Percentiles rank a stretch among this genome's conserved stretches.
Evolutionary conservation across 2,797 vertebrate species (phyloP).

Genomic region (Siniperca obscura): DNA sequence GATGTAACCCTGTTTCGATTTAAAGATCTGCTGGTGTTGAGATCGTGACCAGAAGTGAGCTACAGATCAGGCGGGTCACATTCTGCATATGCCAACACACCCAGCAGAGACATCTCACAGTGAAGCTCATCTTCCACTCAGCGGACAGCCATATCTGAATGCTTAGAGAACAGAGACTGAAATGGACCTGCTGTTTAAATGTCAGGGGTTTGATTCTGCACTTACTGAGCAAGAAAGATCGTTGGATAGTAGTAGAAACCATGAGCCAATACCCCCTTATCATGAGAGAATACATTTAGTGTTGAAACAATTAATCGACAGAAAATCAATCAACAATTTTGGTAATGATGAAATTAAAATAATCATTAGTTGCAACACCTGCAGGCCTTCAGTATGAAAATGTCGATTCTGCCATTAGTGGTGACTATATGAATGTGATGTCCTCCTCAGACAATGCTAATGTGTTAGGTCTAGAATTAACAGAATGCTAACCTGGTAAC

Average conservation of each 20-base stretch:
- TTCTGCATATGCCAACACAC: conserved; percentile 72
- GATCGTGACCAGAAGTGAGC: conserved; percentile 32
- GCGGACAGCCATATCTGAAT: conserved; percentile 34
- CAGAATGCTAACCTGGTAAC: conserved; percentile 29
- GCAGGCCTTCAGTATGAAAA: neutral
- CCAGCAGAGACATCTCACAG: conserved; percentile 64
- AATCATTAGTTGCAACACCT: neutral
- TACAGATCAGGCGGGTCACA: conserved; percentile 59
- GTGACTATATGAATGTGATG: neutral
- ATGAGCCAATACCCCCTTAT: neutral
- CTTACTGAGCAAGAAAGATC: neutral
- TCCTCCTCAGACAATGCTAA: conserved; percentile 26
- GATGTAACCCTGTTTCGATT: conserved; percentile 17
- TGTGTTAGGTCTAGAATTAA: conserved; percentile 1
- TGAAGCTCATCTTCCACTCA: conserved; percentile 70
- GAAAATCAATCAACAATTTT: neutral
- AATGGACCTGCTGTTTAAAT: conserved; percentile 33
- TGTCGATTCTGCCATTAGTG: neutral
- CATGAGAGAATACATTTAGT: neutral
- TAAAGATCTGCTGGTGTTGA: conserved; percentile 45
- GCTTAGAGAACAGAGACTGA: conserved; percentile 42
- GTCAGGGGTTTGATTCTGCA: conserved; percentile 35
- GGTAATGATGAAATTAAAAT: neutral
- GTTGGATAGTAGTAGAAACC: neutral
- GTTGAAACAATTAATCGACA: neutral